A percentile compares a stretch with the other conserved stretches of the same genome.
These are phyloP conservation scores for Drosophila rubida DNA, from an alignment of 2,888 invertebrate species.

Conservation along the genomic window DNA sequence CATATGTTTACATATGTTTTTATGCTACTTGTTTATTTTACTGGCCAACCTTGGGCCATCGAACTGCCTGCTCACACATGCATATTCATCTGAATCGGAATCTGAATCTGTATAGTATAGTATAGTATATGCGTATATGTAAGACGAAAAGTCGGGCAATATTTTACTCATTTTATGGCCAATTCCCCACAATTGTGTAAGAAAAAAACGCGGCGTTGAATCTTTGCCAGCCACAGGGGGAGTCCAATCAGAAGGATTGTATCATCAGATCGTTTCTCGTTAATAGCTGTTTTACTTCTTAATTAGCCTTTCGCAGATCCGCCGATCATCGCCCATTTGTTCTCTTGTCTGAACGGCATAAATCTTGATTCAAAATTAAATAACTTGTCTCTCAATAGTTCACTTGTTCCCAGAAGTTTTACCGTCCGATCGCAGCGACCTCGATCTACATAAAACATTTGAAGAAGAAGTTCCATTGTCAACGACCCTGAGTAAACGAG, in stretches of 20 bases:
- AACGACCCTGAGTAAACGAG: slow-evolving; percentile 1
- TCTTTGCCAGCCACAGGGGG: slow-evolving; percentile 30
- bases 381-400: background rate
- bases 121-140: slow-evolving; percentile 10
- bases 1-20: slow-evolving; percentile 63
- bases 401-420: background rate
- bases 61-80: slow-evolving; percentile 42
- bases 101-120: background rate
- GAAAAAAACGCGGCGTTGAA: slow-evolving; percentile 50
- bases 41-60: slow-evolving; percentile 62
- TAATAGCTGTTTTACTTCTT: slow-evolving; percentile 10
- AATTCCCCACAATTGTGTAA: slow-evolving; percentile 51
- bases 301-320: slow-evolving; percentile 1
- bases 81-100: slow-evolving; percentile 2
- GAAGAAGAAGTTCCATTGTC: no score
- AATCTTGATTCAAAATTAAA: background rate
- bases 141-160: slow-evolving; percentile 44
- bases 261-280: slow-evolving; percentile 8
- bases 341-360: background rate
- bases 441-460: background rate
- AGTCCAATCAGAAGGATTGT: slow-evolving; percentile 20
- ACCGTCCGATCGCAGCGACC: background rate
- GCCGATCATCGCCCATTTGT: slow-evolving; percentile 1
- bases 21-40: slow-evolving; percentile 38
- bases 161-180: slow-evolving; percentile 65